A percentile compares a stretch with the other conserved stretches of the same genome.
Conservation (phyloP, 2,888 invertebrate species). For the Hirtodrosophila alboralis region DNA sequence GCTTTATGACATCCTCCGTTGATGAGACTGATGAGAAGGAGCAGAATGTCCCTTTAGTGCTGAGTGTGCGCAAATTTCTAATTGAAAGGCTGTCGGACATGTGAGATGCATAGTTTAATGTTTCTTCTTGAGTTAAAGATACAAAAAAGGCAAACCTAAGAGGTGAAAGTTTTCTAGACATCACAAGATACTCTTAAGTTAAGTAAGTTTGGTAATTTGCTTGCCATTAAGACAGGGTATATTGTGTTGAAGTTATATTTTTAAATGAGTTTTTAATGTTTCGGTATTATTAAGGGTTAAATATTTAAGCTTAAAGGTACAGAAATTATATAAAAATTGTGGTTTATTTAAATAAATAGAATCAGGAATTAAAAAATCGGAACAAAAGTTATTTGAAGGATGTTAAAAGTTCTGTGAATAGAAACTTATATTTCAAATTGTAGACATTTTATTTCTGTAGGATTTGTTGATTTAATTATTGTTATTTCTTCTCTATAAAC, state of each 20-base stretch:
- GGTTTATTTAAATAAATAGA: too few relatives aligned
- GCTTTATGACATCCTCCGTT: conserved; percentile 50
- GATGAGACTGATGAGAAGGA: conserved; percentile 28
- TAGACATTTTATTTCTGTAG: too few relatives aligned
- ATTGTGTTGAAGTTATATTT: conserved; percentile 10
- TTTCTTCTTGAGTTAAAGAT: conserved; percentile 1
- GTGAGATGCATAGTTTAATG: conserved; percentile 35
- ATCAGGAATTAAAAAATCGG: too few relatives aligned
- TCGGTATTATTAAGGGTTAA: background rate
- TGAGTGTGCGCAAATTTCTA: conserved; percentile 60
- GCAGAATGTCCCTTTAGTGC: conserved; percentile 72
- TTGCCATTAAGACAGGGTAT: conserved; percentile 47
- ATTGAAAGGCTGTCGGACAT: conserved; percentile 62
- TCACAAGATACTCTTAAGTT: conserved; percentile 12
- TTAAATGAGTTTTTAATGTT: conserved; percentile 41
- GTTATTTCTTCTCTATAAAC: too few relatives aligned
- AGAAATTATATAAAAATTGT: background rate
- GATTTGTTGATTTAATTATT: too few relatives aligned
- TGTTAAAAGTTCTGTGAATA: too few relatives aligned
- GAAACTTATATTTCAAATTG: too few relatives aligned
- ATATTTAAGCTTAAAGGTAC: conserved; percentile 2
- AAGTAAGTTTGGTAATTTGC: conserved; percentile 35
- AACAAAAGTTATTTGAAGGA: too few relatives aligned
- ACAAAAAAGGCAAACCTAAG: conserved; percentile 19
- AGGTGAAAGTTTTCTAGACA: conserved; percentile 25